A percentile compares a stretch with the other conserved stretches of the same genome.
Conservation (phyloP, 2,888 invertebrate genomes). For the Phalera bucephala region DNA sequence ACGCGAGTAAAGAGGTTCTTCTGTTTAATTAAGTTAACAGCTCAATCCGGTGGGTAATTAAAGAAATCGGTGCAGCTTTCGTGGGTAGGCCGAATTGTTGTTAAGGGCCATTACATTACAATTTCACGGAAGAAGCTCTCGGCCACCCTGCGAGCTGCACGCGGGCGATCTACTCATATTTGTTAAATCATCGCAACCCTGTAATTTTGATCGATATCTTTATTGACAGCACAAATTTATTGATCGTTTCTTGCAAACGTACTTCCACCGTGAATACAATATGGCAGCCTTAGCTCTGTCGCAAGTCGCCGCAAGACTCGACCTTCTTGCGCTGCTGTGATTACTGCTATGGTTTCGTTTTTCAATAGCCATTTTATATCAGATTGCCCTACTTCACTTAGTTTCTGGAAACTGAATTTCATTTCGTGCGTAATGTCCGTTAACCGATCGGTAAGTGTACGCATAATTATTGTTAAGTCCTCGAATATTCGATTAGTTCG, state of each 20-base stretch:
- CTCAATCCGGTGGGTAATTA: slow-evolving; percentile 64
- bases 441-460: slow-evolving; percentile 32
- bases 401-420: slow-evolving; percentile 71
- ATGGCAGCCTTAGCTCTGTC: slow-evolving; percentile 63
- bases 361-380: slow-evolving; percentile 78
- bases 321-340: slow-evolving; percentile 63
- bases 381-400: slow-evolving; percentile 73
- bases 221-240: slow-evolving; percentile 80
- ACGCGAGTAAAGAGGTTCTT: slow-evolving; percentile 61
- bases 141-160: slow-evolving; percentile 70
- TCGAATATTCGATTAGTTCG: slow-evolving; percentile 2
- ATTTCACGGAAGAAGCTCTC: slow-evolving; percentile 70
- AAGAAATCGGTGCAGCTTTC: slow-evolving; percentile 72
- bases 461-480: slow-evolving; percentile 29
- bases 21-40: slow-evolving; percentile 66
- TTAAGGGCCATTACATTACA: slow-evolving; percentile 70
- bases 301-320: slow-evolving; percentile 60
- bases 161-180: slow-evolving; percentile 73
- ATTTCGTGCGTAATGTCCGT: slow-evolving; percentile 45
- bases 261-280: slow-evolving; percentile 68
- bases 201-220: slow-evolving; percentile 83
- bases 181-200: slow-evolving; percentile 81
- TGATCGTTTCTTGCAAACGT: slow-evolving; percentile 78
- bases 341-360: slow-evolving; percentile 77
- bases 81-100: slow-evolving; percentile 65